phyloP scores from a whole-genome alignment of 37 sponge, comb jelly and placozoan species.

The Hormiphora californensis region DNA sequence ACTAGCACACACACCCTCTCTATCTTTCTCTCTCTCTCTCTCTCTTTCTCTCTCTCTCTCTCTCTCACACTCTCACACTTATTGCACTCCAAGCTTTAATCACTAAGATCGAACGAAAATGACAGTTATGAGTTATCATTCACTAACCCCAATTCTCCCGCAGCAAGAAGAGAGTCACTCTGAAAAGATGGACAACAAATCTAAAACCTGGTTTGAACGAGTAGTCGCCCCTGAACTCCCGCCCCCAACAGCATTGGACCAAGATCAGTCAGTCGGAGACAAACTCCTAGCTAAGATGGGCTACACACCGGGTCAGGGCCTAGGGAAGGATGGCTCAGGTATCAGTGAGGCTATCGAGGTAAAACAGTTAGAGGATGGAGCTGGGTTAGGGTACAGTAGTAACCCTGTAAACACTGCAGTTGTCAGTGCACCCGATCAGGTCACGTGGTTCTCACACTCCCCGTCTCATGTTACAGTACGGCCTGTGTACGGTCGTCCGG shows the following conservation, averaged over 20 bases:
- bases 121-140: not conserved
- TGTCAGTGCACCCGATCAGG: not conserved
- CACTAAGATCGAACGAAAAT: not conserved
- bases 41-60: no score
- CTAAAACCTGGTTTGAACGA: conserved; percentile 1
- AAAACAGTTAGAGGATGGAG: conserved; percentile 19
- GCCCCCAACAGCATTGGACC: not conserved
- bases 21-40: no score
- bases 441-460: not conserved
- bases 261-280: conserved; percentile 8
- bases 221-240: not conserved
- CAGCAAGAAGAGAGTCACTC: conserved; percentile 47
- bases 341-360: conserved; percentile 25
- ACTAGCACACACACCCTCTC: no score
- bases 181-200: not conserved
- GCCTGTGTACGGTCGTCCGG: not conserved
- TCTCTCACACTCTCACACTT: no score
- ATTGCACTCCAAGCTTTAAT: no score
- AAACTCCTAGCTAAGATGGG: conserved; percentile 44
- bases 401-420: conserved; percentile 29
- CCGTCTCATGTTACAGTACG: not conserved
- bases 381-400: not conserved
- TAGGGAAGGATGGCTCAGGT: conserved; percentile 1
- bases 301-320: conserved; percentile 6
- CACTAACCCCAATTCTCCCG: not conserved